A percentile compares a stretch with the other conserved stretches of the same genome.
Evolutionary conservation across 2,797 vertebrate species (phyloP).

Genomic region (Danio tinwini): DNA sequence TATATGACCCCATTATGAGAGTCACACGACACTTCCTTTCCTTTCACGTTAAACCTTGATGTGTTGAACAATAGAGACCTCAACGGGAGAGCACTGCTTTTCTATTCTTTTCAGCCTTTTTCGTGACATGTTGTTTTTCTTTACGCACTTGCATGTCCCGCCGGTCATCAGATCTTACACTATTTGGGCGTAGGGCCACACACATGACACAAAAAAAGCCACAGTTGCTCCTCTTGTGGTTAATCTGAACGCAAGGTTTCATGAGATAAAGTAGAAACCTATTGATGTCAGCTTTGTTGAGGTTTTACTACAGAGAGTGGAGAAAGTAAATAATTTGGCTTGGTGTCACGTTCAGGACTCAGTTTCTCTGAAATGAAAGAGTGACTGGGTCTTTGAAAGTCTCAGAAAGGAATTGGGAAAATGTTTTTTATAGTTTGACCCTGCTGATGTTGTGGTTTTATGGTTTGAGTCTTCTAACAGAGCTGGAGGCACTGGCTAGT

Average conservation of each 20-base stretch:
- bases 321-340: constrained; percentile 42
- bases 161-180: constrained; percentile 29
- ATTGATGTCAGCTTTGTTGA: constrained; percentile 40
- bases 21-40: constrained; percentile 47
- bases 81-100: constrained; percentile 24
- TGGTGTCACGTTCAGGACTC: constrained; percentile 24
- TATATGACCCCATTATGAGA: constrained; percentile 25
- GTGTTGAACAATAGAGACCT: constrained; percentile 53
- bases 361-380: constrained; percentile 48
- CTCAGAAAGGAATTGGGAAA: constrained; percentile 5
- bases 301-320: constrained; percentile 19
- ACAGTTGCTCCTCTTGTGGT: constrained; percentile 30
- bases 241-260: constrained; percentile 33
- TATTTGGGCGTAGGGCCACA: not conserved
- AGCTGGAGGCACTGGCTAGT: too few species aligned
- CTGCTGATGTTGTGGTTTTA: not conserved
- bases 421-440: not conserved
- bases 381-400: constrained; percentile 32
- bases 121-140: constrained; percentile 47
- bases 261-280: constrained; percentile 47
- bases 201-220: constrained; percentile 11
- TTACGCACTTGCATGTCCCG: not conserved
- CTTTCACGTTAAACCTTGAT: constrained; percentile 53
- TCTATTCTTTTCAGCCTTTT: constrained; percentile 28
- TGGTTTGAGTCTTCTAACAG: too few species aligned